Conservation (phyloP, 2,888 invertebrate species). For the Resseliella maxima region DNA sequence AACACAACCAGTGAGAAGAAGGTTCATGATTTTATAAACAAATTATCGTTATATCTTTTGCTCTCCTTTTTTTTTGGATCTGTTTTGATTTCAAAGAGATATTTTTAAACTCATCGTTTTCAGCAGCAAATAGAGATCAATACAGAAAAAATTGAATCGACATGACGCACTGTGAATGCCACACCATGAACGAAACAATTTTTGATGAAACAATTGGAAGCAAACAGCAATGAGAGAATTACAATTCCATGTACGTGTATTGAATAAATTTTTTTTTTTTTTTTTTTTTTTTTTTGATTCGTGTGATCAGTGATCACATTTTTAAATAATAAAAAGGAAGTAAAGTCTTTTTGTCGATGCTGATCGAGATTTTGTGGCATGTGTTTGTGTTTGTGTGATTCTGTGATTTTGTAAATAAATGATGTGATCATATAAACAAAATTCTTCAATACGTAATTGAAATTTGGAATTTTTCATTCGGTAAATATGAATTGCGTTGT, state of each 20-base stretch:
- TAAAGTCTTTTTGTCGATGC: background rate
- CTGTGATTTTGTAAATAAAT: background rate
- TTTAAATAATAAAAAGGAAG: background rate
- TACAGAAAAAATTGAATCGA: conserved; percentile 40
- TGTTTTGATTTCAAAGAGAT: conserved; percentile 55
- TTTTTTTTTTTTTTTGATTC: too few relatives aligned
- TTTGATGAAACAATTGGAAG: background rate
- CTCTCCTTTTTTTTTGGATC: conserved; percentile 39
- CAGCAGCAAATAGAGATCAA: conserved; percentile 43
- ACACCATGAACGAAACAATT: background rate
- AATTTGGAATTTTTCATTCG: background rate
- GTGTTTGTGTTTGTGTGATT: background rate
- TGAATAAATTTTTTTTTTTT: background rate
- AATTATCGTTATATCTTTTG: conserved; percentile 1
- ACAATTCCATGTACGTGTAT: conserved; percentile 16
- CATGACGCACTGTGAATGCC: too few relatives aligned
- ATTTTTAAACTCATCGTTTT: conserved; percentile 53
- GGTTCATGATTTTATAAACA: conserved; percentile 22
- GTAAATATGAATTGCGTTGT: background rate
- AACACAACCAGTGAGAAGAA: background rate
- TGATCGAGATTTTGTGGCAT: background rate
- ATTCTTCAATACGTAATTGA: background rate
- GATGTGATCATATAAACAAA: conserved; percentile 17
- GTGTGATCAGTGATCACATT: too few relatives aligned
- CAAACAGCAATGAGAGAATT: background rate